A percentile compares a stretch with the other conserved stretches of the same genome.
These are phyloP conservation scores for Ceuthmochares aereus DNA, from an alignment of 2,113 vertebrate species.

Conservation along the genomic window DNA sequence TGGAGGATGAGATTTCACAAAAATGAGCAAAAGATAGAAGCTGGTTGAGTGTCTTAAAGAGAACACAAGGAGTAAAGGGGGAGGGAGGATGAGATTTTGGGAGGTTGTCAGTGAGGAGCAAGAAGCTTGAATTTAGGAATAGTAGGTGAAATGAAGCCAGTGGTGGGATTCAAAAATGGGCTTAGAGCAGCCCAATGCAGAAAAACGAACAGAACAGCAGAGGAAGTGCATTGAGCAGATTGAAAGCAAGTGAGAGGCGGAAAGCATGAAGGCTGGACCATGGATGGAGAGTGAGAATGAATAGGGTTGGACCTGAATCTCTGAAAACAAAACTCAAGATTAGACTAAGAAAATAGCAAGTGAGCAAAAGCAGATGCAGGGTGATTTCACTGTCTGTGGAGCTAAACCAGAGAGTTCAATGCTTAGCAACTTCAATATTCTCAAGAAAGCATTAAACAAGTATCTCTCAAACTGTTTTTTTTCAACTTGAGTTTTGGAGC, in stretches of 20 bases:
- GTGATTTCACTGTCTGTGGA: background rate
- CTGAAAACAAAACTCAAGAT: background rate
- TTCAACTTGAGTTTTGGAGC: background rate
- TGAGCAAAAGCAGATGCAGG: background rate
- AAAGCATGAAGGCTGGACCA: background rate
- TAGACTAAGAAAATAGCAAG: background rate
- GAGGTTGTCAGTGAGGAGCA: background rate
- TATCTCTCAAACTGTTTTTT: background rate
- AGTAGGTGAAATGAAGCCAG: background rate
- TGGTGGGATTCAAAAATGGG: background rate
- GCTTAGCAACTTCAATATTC: background rate
- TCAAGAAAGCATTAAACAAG: background rate
- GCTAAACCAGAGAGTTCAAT: background rate
- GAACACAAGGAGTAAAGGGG: background rate
- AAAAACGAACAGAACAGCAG: background rate
- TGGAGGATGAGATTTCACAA: background rate
- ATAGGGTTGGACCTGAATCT: background rate
- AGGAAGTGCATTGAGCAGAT: background rate
- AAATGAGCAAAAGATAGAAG: background rate
- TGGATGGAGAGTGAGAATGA: accelerated
- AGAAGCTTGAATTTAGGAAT: background rate
- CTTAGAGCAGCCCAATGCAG: background rate
- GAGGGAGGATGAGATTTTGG: background rate
- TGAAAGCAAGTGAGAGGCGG: background rate
- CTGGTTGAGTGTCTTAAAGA: background rate